These are phyloP conservation scores for Xenops minutus DNA, from an alignment of 2,797 vertebrate genomes.

Conservation along the genomic window DNA sequence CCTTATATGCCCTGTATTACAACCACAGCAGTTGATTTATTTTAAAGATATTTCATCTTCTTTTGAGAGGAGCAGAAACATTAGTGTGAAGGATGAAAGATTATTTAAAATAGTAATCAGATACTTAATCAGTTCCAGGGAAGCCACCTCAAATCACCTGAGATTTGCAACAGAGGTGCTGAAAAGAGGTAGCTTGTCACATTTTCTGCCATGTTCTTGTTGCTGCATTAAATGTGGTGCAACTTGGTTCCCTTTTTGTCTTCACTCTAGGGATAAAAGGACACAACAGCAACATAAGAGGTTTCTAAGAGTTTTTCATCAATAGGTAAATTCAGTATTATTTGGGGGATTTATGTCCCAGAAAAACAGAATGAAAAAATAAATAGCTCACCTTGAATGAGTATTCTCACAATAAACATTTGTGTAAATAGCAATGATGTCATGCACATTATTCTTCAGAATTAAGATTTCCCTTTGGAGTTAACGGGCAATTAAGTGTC, in stretches of 20 bases:
- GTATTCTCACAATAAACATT: neutral
- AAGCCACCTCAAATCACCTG: neutral
- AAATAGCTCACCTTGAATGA: neutral
- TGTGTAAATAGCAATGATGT: neutral
- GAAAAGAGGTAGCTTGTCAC: neutral
- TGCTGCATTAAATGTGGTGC: neutral
- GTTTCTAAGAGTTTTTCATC: neutral
- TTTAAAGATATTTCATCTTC: neutral
- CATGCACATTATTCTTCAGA: neutral
- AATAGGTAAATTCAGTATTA: neutral
- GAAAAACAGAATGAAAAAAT: neutral
- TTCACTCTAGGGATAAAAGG: neutral
- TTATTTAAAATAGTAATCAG: neutral
- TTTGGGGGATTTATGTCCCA: neutral
- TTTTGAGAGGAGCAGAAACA: neutral
- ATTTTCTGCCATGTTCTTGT: neutral
- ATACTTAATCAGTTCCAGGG: neutral
- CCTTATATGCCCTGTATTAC: neutral
- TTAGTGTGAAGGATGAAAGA: neutral
- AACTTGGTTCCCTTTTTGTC: neutral
- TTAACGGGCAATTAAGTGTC: neutral
- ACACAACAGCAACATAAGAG: rapidly evolving
- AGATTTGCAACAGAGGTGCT: neutral
- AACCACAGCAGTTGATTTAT: neutral
- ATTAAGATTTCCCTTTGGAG: neutral